Conservation (phyloP, 2,888 invertebrate species). For the Ditylenchus weischeri region DNA sequence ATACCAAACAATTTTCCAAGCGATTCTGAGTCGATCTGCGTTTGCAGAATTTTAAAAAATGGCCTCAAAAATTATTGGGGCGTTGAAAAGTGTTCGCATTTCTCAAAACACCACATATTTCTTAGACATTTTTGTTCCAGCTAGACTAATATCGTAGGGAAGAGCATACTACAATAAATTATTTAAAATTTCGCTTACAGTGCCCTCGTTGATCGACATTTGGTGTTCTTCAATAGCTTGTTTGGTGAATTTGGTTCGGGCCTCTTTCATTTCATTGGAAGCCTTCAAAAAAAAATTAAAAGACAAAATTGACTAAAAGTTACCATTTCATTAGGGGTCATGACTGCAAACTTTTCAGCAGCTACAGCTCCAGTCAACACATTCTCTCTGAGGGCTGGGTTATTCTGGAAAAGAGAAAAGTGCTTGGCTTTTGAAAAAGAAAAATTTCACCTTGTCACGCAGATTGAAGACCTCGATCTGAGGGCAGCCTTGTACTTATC, state of each 20-base stretch:
- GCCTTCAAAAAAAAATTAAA: constrained; percentile 63
- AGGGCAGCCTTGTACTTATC: constrained; percentile 82
- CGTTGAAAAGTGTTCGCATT: too few species aligned
- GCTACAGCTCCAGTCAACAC: constrained; percentile 68
- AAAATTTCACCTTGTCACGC: constrained; percentile 69
- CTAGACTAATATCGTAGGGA: too few species aligned
- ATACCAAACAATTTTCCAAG: too few species aligned
- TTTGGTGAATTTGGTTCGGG: constrained; percentile 88
- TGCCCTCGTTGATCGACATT: constrained; percentile 70
- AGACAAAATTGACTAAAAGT: too few species aligned
- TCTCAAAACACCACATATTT: too few species aligned
- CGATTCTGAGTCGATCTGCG: too few species aligned
- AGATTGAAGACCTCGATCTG: constrained; percentile 91
- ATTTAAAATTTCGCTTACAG: background rate
- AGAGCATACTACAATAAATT: too few species aligned
- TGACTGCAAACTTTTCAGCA: constrained; percentile 72
- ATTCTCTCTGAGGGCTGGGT: constrained; percentile 85
- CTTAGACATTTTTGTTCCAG: too few species aligned
- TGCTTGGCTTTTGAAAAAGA: too few species aligned
- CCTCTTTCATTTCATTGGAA: constrained; percentile 89
- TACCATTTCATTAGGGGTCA: constrained; percentile 73
- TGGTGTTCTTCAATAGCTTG: constrained; percentile 98
- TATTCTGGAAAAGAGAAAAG: constrained; percentile 66
- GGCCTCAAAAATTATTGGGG: too few species aligned
- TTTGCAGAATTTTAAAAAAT: too few species aligned